Conservation (phyloP, 2,888 invertebrate species). For the Antheraea assamensis region DNA sequence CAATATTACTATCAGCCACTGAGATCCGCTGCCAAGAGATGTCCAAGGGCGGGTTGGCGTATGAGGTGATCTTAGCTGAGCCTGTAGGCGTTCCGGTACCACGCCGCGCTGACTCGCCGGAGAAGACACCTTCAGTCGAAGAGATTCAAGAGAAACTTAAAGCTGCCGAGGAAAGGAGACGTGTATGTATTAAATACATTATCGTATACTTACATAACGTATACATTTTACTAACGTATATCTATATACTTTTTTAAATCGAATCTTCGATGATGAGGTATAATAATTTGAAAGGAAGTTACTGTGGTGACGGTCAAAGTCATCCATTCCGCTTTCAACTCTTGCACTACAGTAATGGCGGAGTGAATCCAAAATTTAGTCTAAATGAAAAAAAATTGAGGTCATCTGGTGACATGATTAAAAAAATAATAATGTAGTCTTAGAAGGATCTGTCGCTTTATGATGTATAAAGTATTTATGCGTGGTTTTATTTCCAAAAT, state of each 20-base stretch:
- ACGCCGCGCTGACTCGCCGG: constrained; percentile 86
- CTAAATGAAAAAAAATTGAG: too few species aligned
- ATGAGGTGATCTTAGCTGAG: constrained; percentile 95
- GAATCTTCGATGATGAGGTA: neutral
- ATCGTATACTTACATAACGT: neutral
- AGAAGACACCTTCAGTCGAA: constrained; percentile 89
- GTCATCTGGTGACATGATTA: too few species aligned
- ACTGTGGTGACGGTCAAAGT: neutral
- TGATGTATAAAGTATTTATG: too few species aligned
- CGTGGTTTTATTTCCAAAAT: too few species aligned
- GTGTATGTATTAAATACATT: constrained; percentile 81
- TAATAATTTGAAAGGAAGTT: neutral
- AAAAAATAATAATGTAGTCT: too few species aligned
- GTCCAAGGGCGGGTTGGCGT: constrained; percentile 94
- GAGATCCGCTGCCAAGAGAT: constrained; percentile 97
- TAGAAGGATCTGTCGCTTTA: too few species aligned
- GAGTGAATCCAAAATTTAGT: too few species aligned
- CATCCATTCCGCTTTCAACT: too few species aligned
- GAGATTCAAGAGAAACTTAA: constrained; percentile 96
- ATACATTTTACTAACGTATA: neutral
- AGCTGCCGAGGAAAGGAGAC: constrained; percentile 96
- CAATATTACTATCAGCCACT: constrained; percentile 83
- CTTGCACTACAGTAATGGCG: too few species aligned
- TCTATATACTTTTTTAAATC: neutral
- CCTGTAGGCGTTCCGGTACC: constrained; percentile 87